Evolutionary conservation across 2,797 vertebrate genomes (phyloP).

Genomic region (Typhlichthys subterraneus): DNA sequence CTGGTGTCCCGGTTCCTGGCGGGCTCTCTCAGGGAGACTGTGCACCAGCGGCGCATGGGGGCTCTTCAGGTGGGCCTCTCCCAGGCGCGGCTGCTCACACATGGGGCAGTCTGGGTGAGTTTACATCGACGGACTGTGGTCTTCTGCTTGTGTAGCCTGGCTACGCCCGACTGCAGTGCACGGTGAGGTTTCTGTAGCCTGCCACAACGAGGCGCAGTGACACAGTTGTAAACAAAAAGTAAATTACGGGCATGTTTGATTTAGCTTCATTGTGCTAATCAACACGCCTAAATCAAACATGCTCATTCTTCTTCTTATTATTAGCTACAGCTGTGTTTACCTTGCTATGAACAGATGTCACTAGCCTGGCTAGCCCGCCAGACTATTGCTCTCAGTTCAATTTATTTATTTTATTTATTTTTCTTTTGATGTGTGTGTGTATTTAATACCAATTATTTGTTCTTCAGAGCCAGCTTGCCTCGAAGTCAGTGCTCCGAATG

Average conservation of each 20-base stretch:
- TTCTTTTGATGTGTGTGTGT: not conserved
- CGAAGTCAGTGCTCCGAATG: constrained; percentile 55
- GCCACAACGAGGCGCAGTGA: too few relatives aligned
- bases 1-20: constrained; percentile 63
- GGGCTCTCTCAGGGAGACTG: constrained; percentile 58
- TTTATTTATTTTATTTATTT: too few relatives aligned
- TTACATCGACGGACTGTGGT: not conserved
- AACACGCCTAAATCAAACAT: too few relatives aligned
- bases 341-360: too few relatives aligned
- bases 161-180: not conserved
- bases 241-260: too few relatives aligned
- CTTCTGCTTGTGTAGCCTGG: constrained; percentile 4
- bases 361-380: too few relatives aligned
- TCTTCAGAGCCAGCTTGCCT: constrained; percentile 59
- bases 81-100: constrained; percentile 56
- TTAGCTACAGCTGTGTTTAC: too few relatives aligned
- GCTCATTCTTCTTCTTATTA: too few relatives aligned
- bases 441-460: constrained; percentile 10
- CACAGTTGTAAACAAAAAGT: too few relatives aligned
- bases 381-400: too few relatives aligned
- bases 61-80: constrained; percentile 61
- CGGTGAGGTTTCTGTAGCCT: too few relatives aligned
- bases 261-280: too few relatives aligned
- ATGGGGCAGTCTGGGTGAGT: constrained; percentile 69
- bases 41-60: constrained; percentile 67